These are phyloP conservation scores for Lithodes maja DNA, from an alignment of 2,888 invertebrate species.

Conservation along the genomic window DNA sequence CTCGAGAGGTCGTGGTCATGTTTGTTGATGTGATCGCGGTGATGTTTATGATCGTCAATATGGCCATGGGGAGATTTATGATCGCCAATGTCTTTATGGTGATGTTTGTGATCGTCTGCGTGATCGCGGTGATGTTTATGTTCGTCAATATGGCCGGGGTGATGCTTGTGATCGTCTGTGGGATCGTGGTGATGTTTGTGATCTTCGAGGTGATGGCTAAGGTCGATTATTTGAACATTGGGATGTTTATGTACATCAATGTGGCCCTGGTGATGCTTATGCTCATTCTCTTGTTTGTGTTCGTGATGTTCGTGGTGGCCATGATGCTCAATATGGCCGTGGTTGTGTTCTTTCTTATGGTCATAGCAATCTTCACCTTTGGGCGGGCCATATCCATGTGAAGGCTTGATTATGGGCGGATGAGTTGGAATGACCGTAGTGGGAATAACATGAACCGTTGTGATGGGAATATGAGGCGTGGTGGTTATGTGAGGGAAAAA, in stretches of 20 bases:
- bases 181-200: conserved; percentile 5
- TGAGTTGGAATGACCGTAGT: not conserved
- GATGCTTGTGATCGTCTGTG: not conserved
- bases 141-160: not conserved
- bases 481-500: not conserved
- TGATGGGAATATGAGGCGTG: not conserved
- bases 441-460: not conserved
- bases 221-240: not conserved
- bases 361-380: not conserved
- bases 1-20: not conserved
- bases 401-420: not conserved
- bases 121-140: not conserved
- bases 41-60: not conserved
- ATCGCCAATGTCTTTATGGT: not conserved
- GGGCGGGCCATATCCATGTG: conserved; percentile 1
- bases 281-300: not conserved
- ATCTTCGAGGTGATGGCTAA: not conserved
- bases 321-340: not conserved
- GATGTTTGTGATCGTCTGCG: not conserved
- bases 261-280: too few species aligned
- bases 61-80: not conserved
- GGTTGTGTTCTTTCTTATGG: not conserved
- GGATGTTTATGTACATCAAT: not conserved
- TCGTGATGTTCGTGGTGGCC: not conserved
- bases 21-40: not conserved